These are phyloP conservation scores for Hypothenemus hampei DNA, from an alignment of 1,140 invertebrate genomes.

Conservation along the genomic window DNA sequence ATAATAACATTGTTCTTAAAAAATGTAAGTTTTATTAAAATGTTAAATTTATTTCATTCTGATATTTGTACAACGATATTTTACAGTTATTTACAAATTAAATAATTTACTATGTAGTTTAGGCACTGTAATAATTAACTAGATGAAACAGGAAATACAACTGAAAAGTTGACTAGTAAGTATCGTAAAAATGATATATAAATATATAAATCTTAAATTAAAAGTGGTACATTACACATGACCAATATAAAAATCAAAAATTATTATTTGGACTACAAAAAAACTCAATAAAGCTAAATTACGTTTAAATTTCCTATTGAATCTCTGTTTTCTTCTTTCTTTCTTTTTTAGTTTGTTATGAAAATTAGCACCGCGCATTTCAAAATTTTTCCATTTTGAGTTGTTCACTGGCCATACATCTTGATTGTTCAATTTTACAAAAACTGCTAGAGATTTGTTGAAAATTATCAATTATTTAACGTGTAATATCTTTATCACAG, in stretches of 20 bases:
- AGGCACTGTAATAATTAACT: slow-evolving; percentile 30
- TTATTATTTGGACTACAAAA: slow-evolving; percentile 8
- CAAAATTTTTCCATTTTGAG: no score
- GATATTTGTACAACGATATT: slow-evolving; percentile 3
- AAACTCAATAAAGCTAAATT: slow-evolving; percentile 10
- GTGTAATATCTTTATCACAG: no score
- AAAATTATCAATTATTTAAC: no score
- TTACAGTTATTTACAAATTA: slow-evolving; percentile 14
- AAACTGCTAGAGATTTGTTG: no score
- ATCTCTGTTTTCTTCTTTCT: not conserved
- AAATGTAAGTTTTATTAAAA: no score
- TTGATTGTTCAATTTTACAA: no score
- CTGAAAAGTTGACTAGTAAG: slow-evolving; percentile 29
- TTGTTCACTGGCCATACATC: no score
- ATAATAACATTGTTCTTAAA: no score
- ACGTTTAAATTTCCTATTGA: slow-evolving; percentile 4
- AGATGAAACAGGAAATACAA: slow-evolving; percentile 15
- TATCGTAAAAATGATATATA: slow-evolving; percentile 17
- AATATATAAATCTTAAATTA: not conserved
- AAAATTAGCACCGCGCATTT: no score
- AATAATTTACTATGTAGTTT: slow-evolving; percentile 31
- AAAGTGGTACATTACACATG: not conserved
- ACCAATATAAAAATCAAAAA: slow-evolving; percentile 10
- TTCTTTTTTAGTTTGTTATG: not conserved
- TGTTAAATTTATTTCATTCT: no score